Percentiles rank a stretch among this genome's conserved stretches.
Conservation (phyloP, 2,113 vertebrate genomes). For the Atherinomorus stipes region DNA sequence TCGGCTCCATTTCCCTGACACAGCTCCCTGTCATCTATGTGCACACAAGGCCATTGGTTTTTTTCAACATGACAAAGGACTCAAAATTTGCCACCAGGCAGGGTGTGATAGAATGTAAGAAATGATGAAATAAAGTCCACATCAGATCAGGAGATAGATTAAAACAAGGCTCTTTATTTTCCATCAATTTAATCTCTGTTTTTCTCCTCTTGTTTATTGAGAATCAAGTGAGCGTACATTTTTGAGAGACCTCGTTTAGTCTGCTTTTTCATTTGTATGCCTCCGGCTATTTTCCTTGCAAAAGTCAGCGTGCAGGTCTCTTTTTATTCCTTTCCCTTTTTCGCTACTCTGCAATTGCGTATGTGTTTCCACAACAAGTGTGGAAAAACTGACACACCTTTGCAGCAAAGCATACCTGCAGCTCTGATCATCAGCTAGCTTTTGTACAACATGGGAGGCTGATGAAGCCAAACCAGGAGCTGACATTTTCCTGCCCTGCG, state of each 20-base stretch:
- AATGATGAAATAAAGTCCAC: conserved; percentile 35
- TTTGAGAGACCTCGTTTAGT: conserved; percentile 53
- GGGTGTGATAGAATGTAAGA: conserved; percentile 43
- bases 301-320: conserved; percentile 40
- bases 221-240: conserved; percentile 23
- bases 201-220: conserved; percentile 35
- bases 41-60: conserved; percentile 15
- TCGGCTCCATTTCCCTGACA: conserved; percentile 29
- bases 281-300: conserved; percentile 53
- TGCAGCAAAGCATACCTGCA: conserved; percentile 63
- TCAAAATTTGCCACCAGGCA: conserved; percentile 29
- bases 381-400: conserved; percentile 59
- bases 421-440: conserved; percentile 63
- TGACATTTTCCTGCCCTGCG: conserved; percentile 72
- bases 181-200: conserved; percentile 39
- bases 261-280: conserved; percentile 36
- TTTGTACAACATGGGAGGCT: conserved; percentile 62
- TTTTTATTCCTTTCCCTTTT: conserved; percentile 29
- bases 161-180: conserved; percentile 27
- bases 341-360: conserved; percentile 16
- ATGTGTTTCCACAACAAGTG: conserved; percentile 51
- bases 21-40: conserved; percentile 21
- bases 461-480: conserved; percentile 66
- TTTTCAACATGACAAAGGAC: conserved; percentile 51
- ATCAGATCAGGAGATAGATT: conserved; percentile 44